Percentiles rank a stretch among this genome's conserved stretches.
These are phyloP conservation scores for Perca schrenkii DNA, from an alignment of 2,113 vertebrate genomes.

Conservation along the genomic window DNA sequence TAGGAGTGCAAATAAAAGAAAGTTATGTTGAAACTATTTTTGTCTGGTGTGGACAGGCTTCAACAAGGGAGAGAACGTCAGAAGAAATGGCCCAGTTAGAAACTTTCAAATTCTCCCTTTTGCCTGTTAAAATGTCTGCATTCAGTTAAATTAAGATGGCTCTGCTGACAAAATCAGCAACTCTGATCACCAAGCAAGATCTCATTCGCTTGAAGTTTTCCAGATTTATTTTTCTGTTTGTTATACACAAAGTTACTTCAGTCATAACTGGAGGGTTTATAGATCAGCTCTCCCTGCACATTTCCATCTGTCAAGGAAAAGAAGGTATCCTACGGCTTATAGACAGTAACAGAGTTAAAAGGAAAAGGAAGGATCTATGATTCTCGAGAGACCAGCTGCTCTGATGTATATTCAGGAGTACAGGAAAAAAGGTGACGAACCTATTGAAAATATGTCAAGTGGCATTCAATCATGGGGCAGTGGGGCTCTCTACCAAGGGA, in stretches of 20 bases:
- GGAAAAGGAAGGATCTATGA: slow-evolving; percentile 49
- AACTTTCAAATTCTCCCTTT: slow-evolving; percentile 46
- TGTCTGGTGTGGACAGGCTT: slow-evolving; percentile 12
- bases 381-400: slow-evolving; percentile 62
- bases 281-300: slow-evolving; percentile 40
- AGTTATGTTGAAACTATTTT: slow-evolving; percentile 5
- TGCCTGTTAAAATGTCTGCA: slow-evolving; percentile 11
- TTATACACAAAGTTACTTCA: slow-evolving; percentile 43
- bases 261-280: slow-evolving; percentile 48
- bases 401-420: slow-evolving; percentile 82
- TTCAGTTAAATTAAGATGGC: slow-evolving; percentile 23
- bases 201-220: slow-evolving; percentile 27
- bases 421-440: slow-evolving; percentile 82
- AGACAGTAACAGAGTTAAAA: slow-evolving; percentile 48
- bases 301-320: slow-evolving; percentile 57
- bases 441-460: slow-evolving; percentile 83
- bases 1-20: slow-evolving; percentile 21
- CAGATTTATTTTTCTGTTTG: slow-evolving; percentile 13
- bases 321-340: slow-evolving; percentile 46
- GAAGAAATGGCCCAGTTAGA: slow-evolving; percentile 30
- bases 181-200: slow-evolving; percentile 18
- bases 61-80: slow-evolving; percentile 10
- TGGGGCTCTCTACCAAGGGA: slow-evolving; percentile 64
- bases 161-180: slow-evolving; percentile 14
- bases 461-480: slow-evolving; percentile 75